Evolutionary conservation across 2,113 vertebrate species (phyloP).

Genomic region (Corvus cornix): DNA sequence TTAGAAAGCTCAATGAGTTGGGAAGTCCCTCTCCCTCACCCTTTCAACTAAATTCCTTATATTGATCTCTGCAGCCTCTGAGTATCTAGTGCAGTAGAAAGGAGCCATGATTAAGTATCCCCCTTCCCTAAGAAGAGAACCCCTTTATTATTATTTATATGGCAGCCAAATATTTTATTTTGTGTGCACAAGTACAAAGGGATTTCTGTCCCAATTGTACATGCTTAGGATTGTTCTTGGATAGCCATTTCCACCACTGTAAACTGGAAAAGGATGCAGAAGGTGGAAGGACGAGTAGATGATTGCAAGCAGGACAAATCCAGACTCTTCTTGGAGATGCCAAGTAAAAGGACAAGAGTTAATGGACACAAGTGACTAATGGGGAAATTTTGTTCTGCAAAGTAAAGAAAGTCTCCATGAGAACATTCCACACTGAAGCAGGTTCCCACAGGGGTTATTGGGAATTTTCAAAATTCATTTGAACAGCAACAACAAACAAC

Average conservation of each 20-base stretch:
- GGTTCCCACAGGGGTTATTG: background rate
- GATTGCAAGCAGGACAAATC: background rate
- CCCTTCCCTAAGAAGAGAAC: background rate
- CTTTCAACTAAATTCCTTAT: background rate
- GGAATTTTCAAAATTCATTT: background rate
- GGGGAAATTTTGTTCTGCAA: background rate
- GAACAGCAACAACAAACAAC: background rate
- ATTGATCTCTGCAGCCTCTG: background rate
- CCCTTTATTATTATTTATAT: background rate
- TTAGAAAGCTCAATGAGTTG: background rate
- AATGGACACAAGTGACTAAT: background rate
- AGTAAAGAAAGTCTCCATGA: background rate
- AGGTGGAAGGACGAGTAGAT: background rate
- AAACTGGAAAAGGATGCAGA: background rate
- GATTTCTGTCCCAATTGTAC: background rate
- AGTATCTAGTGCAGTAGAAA: background rate
- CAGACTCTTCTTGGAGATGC: background rate
- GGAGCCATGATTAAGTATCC: background rate
- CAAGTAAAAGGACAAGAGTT: background rate
- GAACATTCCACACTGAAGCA: background rate
- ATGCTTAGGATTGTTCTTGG: background rate
- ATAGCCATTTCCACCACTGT: background rate
- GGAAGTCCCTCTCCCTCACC: background rate
- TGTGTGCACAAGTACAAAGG: background rate
- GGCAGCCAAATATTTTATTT: background rate